Percentiles rank a stretch among this genome's conserved stretches.
Evolutionary conservation across 2,113 vertebrate species (phyloP).

Genomic region (Ceyx cyanopectus): DNA sequence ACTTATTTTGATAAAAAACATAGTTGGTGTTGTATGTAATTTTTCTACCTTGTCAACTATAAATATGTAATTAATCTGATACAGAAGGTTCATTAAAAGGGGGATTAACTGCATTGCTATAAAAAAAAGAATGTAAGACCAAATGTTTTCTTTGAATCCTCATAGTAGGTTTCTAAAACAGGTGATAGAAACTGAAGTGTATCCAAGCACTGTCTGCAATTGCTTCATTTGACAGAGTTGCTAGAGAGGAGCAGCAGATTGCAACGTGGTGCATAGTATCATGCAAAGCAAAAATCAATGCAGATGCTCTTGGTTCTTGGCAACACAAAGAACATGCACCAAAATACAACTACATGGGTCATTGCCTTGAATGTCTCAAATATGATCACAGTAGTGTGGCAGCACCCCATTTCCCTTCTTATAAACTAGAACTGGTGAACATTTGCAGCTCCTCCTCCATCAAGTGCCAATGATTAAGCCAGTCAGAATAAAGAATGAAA

Average conservation of each 20-base stretch:
- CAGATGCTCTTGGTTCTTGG: not conserved
- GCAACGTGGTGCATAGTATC: not conserved
- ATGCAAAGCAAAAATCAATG: not conserved
- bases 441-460: not conserved
- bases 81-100: not conserved
- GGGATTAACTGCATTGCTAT: not conserved
- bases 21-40: not conserved
- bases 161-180: not conserved
- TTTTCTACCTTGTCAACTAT: not conserved
- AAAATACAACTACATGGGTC: not conserved
- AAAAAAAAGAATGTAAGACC: not conserved
- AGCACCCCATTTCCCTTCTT: not conserved
- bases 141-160: not conserved
- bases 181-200: not conserved
- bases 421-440: not conserved
- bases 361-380: not conserved
- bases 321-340: not conserved
- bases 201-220: not conserved
- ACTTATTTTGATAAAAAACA: not conserved
- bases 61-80: not conserved
- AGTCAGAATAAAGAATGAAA: not conserved
- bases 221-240: not conserved
- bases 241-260: not conserved
- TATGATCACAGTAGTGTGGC: accelerated
- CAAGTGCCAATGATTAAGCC: not conserved